Evolutionary conservation across 2,113 vertebrate genomes (phyloP), one percentile per base, ranked within the genome.

Genomic region (Spilogale gracilis): DNA sequence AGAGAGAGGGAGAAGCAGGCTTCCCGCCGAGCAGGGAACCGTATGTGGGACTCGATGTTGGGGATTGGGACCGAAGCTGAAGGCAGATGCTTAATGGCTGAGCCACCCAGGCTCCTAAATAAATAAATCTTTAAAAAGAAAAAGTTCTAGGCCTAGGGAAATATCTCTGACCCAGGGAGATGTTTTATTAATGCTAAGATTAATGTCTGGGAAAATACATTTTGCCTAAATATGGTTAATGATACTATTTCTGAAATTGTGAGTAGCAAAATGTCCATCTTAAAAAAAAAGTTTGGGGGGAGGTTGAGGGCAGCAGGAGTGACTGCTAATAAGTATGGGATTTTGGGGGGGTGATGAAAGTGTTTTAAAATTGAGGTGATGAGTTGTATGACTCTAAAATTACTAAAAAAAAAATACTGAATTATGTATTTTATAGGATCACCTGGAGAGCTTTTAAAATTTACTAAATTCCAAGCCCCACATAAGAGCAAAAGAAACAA

Each of bases 181-280:
- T 74, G 45, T 80, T 94, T 96, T 73, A 63, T 45, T 80, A 63
- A 83, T 92, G 20, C 63, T 58, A 80, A 92, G 87, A 88, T 60
- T 71, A 95, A 94, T 94, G 30, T 81, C 67, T 93, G 32, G 32
- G 65, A 96, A 87, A 87, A 85, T 67, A 25, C 38, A 21, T 52
- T 87, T 95, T 30, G 74, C 2, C 4, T 81, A 89, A 95, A 67
- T 96, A 56, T 94, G 45, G n/a, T 80, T 74, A 82, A 79, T 84
- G 38, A 65, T 89, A 80, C 18, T 65, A 89, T 78, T 96, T 93
- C 30, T 78, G 82, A 79, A 89, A 85, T 61, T 88, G 13, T 38
- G 84, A 58, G 32, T 50, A 94, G 94, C 87, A 94, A 83, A 97
- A 60, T 71, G 13, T 65, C 45, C 10, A 88, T 89, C 74, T 84